Percentiles rank a stretch among this genome's conserved stretches.
These are phyloP conservation scores for Calosoma granatense DNA, from an alignment of 1,140 invertebrate species.

Conservation along the genomic window DNA sequence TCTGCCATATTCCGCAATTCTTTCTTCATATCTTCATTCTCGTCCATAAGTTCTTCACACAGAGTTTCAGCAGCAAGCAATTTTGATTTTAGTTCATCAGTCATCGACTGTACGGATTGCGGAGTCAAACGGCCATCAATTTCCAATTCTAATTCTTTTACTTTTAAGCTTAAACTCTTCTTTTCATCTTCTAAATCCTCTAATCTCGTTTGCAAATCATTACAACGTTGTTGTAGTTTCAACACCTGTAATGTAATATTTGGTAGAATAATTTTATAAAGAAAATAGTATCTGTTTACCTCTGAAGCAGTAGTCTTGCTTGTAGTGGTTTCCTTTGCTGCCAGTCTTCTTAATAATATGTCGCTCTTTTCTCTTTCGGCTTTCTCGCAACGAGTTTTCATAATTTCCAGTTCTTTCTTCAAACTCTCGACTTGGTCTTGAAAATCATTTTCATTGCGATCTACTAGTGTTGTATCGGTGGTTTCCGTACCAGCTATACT, in stretches of 20 bases:
- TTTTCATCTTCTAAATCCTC: constrained; percentile 77
- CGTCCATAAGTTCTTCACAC: constrained; percentile 88
- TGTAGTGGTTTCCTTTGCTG: constrained; percentile 63
- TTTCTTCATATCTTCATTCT: constrained; percentile 92
- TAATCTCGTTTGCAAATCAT: constrained; percentile 64
- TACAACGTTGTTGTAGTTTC: constrained; percentile 70
- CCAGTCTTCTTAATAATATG: constrained; percentile 61
- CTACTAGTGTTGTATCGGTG: constrained; percentile 43
- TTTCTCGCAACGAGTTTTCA: constrained; percentile 56
- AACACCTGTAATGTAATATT: constrained; percentile 34
- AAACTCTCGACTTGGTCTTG: constrained; percentile 58
- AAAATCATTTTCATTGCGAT: constrained; percentile 35
- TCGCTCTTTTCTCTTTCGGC: constrained; percentile 82
- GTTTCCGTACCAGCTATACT: constrained; percentile 43
- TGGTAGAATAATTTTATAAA: constrained; percentile 27
- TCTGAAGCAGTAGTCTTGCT: constrained; percentile 58
- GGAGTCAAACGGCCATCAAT: constrained; percentile 42
- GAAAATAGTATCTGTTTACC: constrained; percentile 24
- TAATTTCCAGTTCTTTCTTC: constrained; percentile 49
- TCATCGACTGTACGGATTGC: constrained; percentile 42
- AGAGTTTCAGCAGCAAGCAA: constrained; percentile 75
- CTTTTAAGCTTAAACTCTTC: constrained; percentile 55
- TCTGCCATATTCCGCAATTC: constrained; percentile 88
- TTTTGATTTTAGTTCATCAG: constrained; percentile 67
- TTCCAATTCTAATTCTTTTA: constrained; percentile 63